Percentiles rank a stretch among this genome's conserved stretches.
Evolutionary conservation across 1,140 invertebrate genomes (phyloP).

Genomic region (Sinonovacula constricta): DNA sequence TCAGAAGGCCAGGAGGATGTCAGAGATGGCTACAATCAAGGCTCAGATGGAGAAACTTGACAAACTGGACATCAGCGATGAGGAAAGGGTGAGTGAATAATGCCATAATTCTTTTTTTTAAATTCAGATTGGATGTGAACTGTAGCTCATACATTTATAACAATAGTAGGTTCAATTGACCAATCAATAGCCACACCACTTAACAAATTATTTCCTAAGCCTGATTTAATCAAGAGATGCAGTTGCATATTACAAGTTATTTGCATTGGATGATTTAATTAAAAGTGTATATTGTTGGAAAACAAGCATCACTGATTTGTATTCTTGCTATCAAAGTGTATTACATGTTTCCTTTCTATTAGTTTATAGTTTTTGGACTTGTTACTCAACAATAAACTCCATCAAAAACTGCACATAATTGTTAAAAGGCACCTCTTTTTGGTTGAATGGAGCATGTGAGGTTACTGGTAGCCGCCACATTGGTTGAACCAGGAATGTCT

Average conservation of each 20-base stretch:
- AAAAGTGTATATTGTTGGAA: too few relatives aligned
- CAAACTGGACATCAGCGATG: conserved; percentile 34
- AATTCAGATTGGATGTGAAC: neutral
- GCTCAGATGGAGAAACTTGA: conserved; percentile 36
- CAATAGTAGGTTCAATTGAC: neutral
- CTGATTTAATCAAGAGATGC: neutral
- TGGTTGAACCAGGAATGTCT: too few relatives aligned
- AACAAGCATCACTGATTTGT: too few relatives aligned
- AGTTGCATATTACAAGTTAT: neutral
- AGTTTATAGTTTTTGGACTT: too few relatives aligned
- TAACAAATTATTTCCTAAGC: neutral
- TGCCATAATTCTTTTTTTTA: neutral
- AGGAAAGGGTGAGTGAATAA: conserved; percentile 30
- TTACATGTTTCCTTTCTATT: too few relatives aligned
- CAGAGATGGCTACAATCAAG: conserved; percentile 28
- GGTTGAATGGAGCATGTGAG: too few relatives aligned
- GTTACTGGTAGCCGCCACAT: too few relatives aligned
- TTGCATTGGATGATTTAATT: too few relatives aligned
- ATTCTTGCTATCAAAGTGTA: too few relatives aligned
- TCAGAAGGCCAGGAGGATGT: conserved; percentile 17
- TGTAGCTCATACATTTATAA: neutral
- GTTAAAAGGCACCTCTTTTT: too few relatives aligned
- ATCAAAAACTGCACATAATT: too few relatives aligned
- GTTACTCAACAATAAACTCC: too few relatives aligned
- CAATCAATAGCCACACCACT: neutral